Conservation (phyloP, 1,140 invertebrate species). For the Drosophila subpulchrella region DNA sequence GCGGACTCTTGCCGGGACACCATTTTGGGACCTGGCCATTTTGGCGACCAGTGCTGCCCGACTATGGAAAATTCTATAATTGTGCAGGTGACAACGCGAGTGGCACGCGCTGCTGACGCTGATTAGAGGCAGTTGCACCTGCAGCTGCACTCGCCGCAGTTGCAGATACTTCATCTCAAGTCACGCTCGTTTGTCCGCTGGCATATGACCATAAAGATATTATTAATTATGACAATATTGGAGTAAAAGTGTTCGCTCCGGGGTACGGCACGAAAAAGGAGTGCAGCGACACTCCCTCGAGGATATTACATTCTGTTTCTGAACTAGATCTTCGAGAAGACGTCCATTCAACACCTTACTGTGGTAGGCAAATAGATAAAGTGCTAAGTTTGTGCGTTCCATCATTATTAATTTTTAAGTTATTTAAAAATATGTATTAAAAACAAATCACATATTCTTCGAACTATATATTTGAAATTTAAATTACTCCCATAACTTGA, state of each 20-base stretch:
- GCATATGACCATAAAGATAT: constrained; percentile 66
- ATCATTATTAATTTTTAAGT: no score
- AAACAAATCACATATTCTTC: no score
- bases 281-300: constrained; percentile 26
- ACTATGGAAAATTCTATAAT: constrained; percentile 65
- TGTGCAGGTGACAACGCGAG: constrained; percentile 68
- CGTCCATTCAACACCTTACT: not conserved
- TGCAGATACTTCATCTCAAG: constrained; percentile 39
- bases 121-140: constrained; percentile 46
- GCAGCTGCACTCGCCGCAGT: constrained; percentile 7
- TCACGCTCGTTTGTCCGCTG: constrained; percentile 30
- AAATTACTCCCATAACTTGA: no score
- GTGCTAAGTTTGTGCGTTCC: not conserved
- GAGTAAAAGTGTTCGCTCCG: constrained; percentile 70
- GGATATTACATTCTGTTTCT: constrained; percentile 8
- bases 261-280: constrained; percentile 31
- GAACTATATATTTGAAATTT: no score
- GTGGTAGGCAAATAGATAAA: not conserved
- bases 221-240: constrained; percentile 82
- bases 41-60: constrained; percentile 45
- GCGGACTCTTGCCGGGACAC: constrained; percentile 38
- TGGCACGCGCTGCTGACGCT: constrained; percentile 72
- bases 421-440: no score
- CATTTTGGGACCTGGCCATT: constrained; percentile 69
- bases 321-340: not conserved